These are phyloP conservation scores for Engraulis encrasicolus DNA, from an alignment of 2,113 vertebrate genomes.

Conservation along the genomic window DNA sequence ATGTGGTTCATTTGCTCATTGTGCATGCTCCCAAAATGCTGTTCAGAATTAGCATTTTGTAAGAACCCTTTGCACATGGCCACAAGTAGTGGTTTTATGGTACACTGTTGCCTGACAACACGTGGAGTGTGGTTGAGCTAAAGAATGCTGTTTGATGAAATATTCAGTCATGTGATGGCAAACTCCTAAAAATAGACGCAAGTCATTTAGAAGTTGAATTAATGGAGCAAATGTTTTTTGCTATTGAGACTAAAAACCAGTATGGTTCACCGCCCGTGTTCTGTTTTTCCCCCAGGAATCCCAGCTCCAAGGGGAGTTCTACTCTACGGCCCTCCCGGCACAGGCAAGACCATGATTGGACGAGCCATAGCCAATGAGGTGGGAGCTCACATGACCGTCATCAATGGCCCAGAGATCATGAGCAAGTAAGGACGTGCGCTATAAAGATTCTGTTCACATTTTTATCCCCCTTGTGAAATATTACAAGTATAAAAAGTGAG, in stretches of 20 bases:
- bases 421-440: constrained; percentile 86
- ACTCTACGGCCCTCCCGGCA: constrained; percentile 91
- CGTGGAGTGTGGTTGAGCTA: background rate
- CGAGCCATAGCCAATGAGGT: constrained; percentile 90
- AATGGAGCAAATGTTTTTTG: background rate
- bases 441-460: background rate
- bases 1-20: background rate
- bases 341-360: constrained; percentile 96
- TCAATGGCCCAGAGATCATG: constrained; percentile 97
- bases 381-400: constrained; percentile 85
- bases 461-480: background rate
- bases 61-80: background rate
- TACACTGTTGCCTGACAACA: background rate
- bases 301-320: constrained; percentile 88
- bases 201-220: background rate
- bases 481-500: background rate
- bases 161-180: background rate
- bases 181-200: background rate
- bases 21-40: no score
- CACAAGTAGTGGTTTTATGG: background rate
- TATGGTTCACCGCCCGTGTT: background rate
- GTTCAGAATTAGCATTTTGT: background rate
- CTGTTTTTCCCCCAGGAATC: constrained; percentile 79
- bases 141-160: background rate
- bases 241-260: background rate